Percentiles rank a stretch among this genome's conserved stretches.
These are phyloP conservation scores for Beroe ovata DNA, from an alignment of 37 sponge, comb jelly and placozoan species.

Conservation along the genomic window DNA sequence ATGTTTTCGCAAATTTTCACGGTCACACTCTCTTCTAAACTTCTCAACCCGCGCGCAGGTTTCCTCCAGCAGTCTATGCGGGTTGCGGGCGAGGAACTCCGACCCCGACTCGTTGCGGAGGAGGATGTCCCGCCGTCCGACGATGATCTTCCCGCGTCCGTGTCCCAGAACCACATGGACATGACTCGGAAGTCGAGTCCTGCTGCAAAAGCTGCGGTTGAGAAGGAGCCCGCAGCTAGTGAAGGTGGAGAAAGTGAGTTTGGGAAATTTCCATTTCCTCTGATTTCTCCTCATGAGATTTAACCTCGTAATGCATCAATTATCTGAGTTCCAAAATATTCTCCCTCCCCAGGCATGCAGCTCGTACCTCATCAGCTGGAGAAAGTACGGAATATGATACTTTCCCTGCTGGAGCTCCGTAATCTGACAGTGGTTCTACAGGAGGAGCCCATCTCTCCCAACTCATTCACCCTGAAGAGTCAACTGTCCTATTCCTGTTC, in stretches of 20 bases:
- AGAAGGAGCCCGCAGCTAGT: not conserved
- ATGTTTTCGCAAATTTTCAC: not conserved
- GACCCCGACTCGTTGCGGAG: conserved; percentile 31
- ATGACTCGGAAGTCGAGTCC: not conserved
- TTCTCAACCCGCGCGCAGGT: conserved; percentile 35
- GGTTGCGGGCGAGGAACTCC: conserved; percentile 22
- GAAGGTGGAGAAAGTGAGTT: not conserved
- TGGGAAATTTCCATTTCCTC: too few relatives aligned
- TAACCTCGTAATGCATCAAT: too few relatives aligned
- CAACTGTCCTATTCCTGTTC: conserved; percentile 1
- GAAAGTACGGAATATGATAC: conserved; percentile 26
- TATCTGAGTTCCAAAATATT: too few relatives aligned
- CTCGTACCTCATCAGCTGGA: conserved; percentile 54
- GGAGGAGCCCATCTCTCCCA: not conserved
- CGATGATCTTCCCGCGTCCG: conserved; percentile 45
- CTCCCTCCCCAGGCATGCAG: not conserved
- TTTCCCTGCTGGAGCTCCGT: conserved; percentile 3
- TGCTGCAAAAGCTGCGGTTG: not conserved
- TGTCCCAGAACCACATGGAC: conserved; percentile 23
- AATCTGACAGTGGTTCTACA: not conserved
- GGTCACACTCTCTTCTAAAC: too few relatives aligned
- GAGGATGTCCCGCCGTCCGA: conserved; percentile 52
- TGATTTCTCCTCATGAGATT: too few relatives aligned
- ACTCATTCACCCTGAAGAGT: conserved; percentile 42
- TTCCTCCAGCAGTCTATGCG: conserved; percentile 11